These are phyloP conservation scores for Caenorhabditis sp. DNA, from an alignment of 2,888 invertebrate genomes.

Conservation along the genomic window DNA sequence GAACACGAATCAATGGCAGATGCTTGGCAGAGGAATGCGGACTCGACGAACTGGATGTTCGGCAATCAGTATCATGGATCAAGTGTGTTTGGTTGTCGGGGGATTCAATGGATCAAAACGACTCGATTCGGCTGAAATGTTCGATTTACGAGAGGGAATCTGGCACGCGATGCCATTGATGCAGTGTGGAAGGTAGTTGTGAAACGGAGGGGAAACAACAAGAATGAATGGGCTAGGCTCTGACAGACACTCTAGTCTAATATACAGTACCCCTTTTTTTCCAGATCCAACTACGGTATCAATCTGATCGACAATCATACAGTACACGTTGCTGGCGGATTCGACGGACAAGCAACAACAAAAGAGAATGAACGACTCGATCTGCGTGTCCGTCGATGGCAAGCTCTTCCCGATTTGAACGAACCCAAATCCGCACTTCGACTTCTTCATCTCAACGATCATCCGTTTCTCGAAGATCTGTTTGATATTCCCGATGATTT, in stretches of 20 bases:
- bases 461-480: conserved; percentile 34
- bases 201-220: neutral
- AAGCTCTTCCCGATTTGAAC: conserved; percentile 29
- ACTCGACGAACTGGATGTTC: conserved; percentile 40
- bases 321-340: conserved; percentile 48
- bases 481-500: conserved; percentile 28
- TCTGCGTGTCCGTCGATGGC: conserved; percentile 26
- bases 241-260: neutral
- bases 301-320: conserved; percentile 12
- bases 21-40: conserved; percentile 26
- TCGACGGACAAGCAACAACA: conserved; percentile 41
- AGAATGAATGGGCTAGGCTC: neutral
- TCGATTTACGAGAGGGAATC: conserved; percentile 41
- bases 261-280: neutral
- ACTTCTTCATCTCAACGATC: conserved; percentile 31
- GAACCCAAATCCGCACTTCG: conserved; percentile 41
- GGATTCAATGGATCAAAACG: conserved; percentile 43
- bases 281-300: conserved; percentile 33
- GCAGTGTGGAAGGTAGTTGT: conserved; percentile 22
- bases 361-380: conserved; percentile 34
- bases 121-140: conserved; percentile 44
- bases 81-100: conserved; percentile 35
- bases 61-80: conserved; percentile 22
- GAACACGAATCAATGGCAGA: conserved; percentile 17
- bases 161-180: conserved; percentile 44